These are phyloP conservation scores for Zaprionus kolodkinae DNA, from an alignment of 1,140 invertebrate species.

Conservation along the genomic window DNA sequence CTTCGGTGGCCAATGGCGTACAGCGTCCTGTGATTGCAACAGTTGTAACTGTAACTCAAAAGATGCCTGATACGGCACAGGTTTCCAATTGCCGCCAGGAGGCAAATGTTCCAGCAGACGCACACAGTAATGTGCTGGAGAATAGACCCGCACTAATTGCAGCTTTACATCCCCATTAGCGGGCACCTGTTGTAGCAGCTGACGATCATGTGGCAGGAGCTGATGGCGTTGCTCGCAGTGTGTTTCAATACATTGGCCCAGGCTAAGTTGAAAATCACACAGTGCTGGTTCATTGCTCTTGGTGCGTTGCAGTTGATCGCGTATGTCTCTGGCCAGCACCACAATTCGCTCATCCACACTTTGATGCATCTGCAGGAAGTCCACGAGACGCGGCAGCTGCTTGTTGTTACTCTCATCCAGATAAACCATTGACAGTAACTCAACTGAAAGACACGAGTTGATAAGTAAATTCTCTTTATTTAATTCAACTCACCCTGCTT, in stretches of 20 bases:
- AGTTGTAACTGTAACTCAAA: conserved; percentile 37
- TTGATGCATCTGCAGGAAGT: conserved; percentile 51
- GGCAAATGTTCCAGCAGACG: conserved; percentile 48
- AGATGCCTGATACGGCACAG: not conserved
- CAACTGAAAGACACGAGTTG: not conserved
- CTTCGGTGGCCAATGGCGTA: conserved; percentile 55
- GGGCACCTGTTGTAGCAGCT: conserved; percentile 4
- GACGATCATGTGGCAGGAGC: conserved; percentile 18
- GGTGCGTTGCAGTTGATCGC: not conserved
- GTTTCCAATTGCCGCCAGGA: conserved; percentile 19
- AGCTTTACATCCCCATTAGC: conserved; percentile 46
- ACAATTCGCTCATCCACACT: conserved; percentile 32
- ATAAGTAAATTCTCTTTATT: not conserved
- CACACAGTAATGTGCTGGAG: conserved; percentile 55
- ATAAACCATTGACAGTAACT: conserved; percentile 41
- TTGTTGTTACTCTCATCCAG: conserved; percentile 49
- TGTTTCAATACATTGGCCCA: conserved; percentile 38
- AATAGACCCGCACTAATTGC: conserved; percentile 41
- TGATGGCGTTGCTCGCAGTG: conserved; percentile 48
- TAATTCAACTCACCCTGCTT: conserved; percentile 7
- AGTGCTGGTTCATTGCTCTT: conserved; percentile 5
- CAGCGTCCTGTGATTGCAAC: not conserved
- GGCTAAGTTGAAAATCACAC: conserved; percentile 36
- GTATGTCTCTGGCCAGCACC: conserved; percentile 30
- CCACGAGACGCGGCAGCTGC: conserved; percentile 58